Evolutionary conservation across 1,140 invertebrate species (phyloP).

Genomic region (Drosophila albomicans): DNA sequence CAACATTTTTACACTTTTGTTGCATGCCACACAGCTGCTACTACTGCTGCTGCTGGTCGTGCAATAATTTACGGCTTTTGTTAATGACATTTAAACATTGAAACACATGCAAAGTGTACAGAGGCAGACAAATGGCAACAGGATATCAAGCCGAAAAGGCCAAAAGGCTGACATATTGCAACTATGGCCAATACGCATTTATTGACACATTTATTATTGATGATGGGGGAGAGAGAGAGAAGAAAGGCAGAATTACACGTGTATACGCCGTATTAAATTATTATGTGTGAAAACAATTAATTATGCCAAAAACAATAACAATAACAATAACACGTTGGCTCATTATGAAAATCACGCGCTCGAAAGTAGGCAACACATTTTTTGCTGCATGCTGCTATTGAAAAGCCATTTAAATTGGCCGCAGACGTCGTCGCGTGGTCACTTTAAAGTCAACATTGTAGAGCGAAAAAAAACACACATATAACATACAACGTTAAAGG

Average conservation of each 20-base stretch:
- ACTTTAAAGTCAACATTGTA: slow-evolving; percentile 35
- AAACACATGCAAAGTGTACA: slow-evolving; percentile 64
- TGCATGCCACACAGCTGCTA: slow-evolving; percentile 38
- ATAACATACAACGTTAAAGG: slow-evolving; percentile 29
- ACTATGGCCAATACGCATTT: slow-evolving; percentile 56
- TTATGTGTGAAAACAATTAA: slow-evolving; percentile 84
- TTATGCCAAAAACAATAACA: slow-evolving; percentile 74
- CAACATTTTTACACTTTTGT: slow-evolving; percentile 38
- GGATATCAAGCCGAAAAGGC: slow-evolving; percentile 16
- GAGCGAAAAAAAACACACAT: not conserved
- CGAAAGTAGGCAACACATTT: slow-evolving; percentile 70
- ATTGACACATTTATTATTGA: slow-evolving; percentile 67
- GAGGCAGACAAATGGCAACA: slow-evolving; percentile 54
- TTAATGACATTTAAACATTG: slow-evolving; percentile 82
- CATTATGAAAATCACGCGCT: slow-evolving; percentile 74
- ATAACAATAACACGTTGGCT: slow-evolving; percentile 34
- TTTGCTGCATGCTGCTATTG: slow-evolving; percentile 51
- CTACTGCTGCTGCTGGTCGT: slow-evolving; percentile 2
- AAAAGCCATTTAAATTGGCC: slow-evolving; percentile 74
- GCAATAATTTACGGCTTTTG: slow-evolving; percentile 72
- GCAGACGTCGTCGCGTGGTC: slow-evolving; percentile 34
- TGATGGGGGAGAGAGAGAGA: slow-evolving; percentile 64
- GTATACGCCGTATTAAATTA: slow-evolving; percentile 78
- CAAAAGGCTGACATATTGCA: slow-evolving; percentile 53
- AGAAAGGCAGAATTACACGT: slow-evolving; percentile 71